Evolutionary conservation across 2,888 invertebrate species (phyloP), one percentile per base, ranked within the genome.

Genomic region (Cynaeus angustus): DNA sequence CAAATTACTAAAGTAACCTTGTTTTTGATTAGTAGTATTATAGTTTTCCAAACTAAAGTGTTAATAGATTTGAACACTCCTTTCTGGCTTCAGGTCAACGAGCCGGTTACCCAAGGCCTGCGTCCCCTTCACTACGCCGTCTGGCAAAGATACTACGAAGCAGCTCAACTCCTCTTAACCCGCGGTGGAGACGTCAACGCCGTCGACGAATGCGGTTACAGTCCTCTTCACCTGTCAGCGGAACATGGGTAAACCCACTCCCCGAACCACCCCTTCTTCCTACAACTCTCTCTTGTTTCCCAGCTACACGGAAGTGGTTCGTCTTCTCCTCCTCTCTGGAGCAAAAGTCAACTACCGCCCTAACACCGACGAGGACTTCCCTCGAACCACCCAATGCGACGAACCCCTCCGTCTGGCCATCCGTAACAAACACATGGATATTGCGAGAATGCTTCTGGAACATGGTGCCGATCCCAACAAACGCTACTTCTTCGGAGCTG

Each of bases 81-180:
- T n/a, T n/a, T n/a, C n/a, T 21, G 21, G 21, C 21, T 72, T n/a
- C n/a, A 89, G 86, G 89, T 91, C 14, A 92, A 92, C 81, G 93
- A 92, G 76, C 90, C 93, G 16, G 94, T 96, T 28, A 93, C 93
- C 0, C 94, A 95, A 83, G 97, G 97, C 1, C 88, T 97, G 50
- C 89, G 93, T 67, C 96, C 97, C 0, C 86, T 97, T 33, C 97
- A 97, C 86, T 97, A 97, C 85, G 97, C 97, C 0, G 94, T 96
- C 73, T 96, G 95, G 92, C 94, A 95, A 82, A 89, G 94, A 26
- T 90, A 92, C 82, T 87, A 90, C 74, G 94, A 94, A 76, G 95
- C 95, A 0, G 93, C 94, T 0, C 89, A 92, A 61, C 86, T 96
- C 59, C 86, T 97, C 53, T 86, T 97, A 43, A 94, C 94, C 0